These are phyloP conservation scores for Ceuthmochares aereus DNA, from an alignment of 2,113 vertebrate species.

Conservation along the genomic window DNA sequence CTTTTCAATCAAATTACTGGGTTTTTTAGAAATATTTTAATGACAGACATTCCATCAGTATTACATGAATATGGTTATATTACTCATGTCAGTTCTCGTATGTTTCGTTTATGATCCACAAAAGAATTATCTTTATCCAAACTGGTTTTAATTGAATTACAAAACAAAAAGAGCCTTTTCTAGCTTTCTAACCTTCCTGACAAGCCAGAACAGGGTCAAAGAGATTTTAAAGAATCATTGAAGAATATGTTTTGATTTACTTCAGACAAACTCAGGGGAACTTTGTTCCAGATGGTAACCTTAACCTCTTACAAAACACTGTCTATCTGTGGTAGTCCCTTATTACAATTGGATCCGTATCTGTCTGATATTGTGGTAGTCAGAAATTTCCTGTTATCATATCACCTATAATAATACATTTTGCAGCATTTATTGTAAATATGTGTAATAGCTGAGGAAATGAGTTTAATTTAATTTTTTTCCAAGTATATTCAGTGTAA, in stretches of 20 bases:
- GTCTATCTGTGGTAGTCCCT: not conserved
- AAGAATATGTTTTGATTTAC: constrained; percentile 59
- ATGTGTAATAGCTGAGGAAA: not conserved
- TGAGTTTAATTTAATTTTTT: not conserved
- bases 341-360: constrained; percentile 11
- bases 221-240: constrained; percentile 24
- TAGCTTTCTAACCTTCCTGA: constrained; percentile 54
- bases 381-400: constrained; percentile 31
- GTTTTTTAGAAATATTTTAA: constrained; percentile 28
- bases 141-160: constrained; percentile 52
- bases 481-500: not conserved
- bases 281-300: constrained; percentile 53
- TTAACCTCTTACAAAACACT: constrained; percentile 45
- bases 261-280: not conserved
- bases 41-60: not conserved
- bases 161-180: constrained; percentile 27
- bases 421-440: not conserved
- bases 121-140: constrained; percentile 35
- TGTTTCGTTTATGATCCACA: constrained; percentile 21
- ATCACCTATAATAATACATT: not conserved
- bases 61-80: not conserved
- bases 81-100: not conserved
- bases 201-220: constrained; percentile 39
- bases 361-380: constrained; percentile 20
- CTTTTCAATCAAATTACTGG: constrained; percentile 2